Evolutionary conservation across 2,113 vertebrate species (phyloP).

Genomic region (Bos taurus): DNA sequence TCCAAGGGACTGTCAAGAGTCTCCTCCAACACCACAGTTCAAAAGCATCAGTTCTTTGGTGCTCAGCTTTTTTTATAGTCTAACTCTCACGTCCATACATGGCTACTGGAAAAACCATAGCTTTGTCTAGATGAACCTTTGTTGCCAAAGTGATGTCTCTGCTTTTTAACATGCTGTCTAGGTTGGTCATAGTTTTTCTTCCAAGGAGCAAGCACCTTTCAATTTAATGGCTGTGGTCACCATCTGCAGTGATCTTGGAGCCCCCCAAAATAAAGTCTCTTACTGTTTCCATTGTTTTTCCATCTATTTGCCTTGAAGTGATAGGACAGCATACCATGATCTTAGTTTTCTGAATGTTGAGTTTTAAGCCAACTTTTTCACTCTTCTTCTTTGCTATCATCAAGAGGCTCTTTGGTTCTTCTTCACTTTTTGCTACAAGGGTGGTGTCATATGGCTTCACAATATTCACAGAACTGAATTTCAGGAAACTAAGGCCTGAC

Average conservation of each 20-base stretch:
- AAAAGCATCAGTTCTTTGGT: not conserved
- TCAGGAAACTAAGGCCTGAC: not conserved
- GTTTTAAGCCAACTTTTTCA: not conserved
- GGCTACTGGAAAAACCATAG: not conserved
- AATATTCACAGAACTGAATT: not conserved
- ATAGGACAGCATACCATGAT: not conserved
- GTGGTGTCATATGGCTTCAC: not conserved
- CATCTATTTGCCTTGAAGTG: not conserved
- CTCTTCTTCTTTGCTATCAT: not conserved
- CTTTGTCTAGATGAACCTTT: not conserved
- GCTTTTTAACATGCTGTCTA: not conserved
- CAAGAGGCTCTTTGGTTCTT: not conserved
- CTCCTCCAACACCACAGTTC: not conserved
- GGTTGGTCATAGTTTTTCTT: not conserved
- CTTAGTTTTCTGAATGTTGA: not conserved
- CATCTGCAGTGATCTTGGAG: not conserved
- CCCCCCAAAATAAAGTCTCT: not conserved
- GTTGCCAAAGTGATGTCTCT: not conserved
- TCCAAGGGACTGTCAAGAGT: not conserved
- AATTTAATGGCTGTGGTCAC: not conserved
- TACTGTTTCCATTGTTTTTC: not conserved
- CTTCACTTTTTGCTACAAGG: rapidly evolving
- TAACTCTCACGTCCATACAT: not conserved
- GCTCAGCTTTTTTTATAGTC: not conserved
- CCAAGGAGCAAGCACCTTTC: not conserved